These are phyloP conservation scores for Sebastes hopkinsi DNA, from an alignment of 2,797 vertebrate species.

Conservation along the genomic window DNA sequence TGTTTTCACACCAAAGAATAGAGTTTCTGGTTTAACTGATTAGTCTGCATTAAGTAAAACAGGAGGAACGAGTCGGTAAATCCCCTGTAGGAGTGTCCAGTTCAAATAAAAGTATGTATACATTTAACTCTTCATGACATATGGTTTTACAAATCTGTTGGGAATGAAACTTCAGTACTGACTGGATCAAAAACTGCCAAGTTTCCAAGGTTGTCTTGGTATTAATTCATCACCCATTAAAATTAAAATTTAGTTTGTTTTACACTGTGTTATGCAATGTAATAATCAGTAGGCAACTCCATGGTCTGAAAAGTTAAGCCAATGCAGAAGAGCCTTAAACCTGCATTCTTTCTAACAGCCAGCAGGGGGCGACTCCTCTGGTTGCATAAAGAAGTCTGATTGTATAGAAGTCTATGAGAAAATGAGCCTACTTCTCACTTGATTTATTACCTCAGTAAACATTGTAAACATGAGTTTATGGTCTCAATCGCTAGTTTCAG, in stretches of 20 bases:
- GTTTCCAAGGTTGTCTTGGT: background rate
- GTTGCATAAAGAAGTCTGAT: accelerated
- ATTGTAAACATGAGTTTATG: too few species aligned
- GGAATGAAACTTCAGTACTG: background rate
- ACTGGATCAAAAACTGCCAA: background rate
- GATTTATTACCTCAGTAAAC: too few species aligned
- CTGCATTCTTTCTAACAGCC: too few species aligned
- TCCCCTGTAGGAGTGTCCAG: background rate
- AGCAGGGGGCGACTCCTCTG: too few species aligned
- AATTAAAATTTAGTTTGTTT: background rate
- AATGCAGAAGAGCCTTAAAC: accelerated
- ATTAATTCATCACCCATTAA: background rate
- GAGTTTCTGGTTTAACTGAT: background rate
- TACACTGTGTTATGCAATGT: background rate
- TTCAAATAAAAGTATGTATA: background rate
- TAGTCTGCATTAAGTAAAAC: background rate
- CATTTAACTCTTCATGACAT: background rate
- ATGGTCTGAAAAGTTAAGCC: too few species aligned
- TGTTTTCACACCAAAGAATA: background rate
- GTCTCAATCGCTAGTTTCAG: too few species aligned
- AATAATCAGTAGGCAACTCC: too few species aligned
- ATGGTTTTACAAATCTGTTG: background rate
- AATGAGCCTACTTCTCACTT: too few species aligned
- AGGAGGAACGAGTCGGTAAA: too few species aligned
- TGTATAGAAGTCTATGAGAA: too few species aligned